phyloP scores from a whole-genome alignment of 2,797 vertebrate species.

The Pampus argenteus region DNA sequence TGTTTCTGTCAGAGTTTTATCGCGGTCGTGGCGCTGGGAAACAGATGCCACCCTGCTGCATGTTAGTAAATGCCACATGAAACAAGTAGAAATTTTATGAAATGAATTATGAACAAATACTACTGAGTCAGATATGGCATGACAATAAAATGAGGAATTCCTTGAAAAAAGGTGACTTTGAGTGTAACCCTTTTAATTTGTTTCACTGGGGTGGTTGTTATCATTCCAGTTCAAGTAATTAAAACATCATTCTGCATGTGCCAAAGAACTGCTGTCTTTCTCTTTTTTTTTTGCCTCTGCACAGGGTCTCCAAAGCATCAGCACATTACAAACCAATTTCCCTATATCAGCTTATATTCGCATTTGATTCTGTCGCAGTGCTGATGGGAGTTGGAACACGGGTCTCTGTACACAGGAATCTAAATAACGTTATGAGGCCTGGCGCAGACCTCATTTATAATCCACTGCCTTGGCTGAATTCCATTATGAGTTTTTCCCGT shows the following conservation, averaged over 20 bases:
- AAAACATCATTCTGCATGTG: constrained; percentile 84
- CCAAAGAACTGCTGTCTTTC: constrained; percentile 80
- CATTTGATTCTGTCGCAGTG: constrained; percentile 95
- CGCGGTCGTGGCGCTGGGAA: constrained; percentile 33
- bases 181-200: constrained; percentile 78
- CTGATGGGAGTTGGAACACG: constrained; percentile 95
- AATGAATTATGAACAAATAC: constrained; percentile 46
- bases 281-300: constrained; percentile 60
- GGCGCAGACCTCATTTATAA: constrained; percentile 99
- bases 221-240: constrained; percentile 85
- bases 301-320: constrained; percentile 92
- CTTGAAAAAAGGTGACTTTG: constrained; percentile 51
- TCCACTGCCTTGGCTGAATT: constrained; percentile 95
- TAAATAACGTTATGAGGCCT: constrained; percentile 97
- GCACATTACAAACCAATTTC: constrained; percentile 99
- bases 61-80: constrained; percentile 55
- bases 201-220: constrained; percentile 76
- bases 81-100: constrained; percentile 33
- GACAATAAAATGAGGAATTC: constrained; percentile 48
- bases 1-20: constrained; percentile 47
- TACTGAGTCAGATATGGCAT: constrained; percentile 29
- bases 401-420: constrained; percentile 95
- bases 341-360: constrained; percentile 98
- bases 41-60: constrained; percentile 29
- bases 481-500: constrained; percentile 81